Evolutionary conservation across 1,140 invertebrate species (phyloP), one percentile per base, ranked within the genome.

Genomic region (Mizuhopecten yessoensis): DNA sequence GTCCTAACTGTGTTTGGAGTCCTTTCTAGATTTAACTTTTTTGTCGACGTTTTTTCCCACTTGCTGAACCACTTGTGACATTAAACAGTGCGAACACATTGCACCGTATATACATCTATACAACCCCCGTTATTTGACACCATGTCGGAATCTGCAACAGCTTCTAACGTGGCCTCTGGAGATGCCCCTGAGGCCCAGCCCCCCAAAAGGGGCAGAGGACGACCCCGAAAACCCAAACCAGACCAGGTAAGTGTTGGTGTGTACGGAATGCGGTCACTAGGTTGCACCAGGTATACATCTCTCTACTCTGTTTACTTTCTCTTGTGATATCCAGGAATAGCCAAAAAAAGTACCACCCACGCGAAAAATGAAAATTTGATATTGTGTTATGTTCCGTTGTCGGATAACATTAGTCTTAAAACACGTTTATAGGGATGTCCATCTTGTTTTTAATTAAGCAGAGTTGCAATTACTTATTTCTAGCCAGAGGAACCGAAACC

Each of bases 401-500:
- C n/a, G n/a, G n/a, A n/a, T n/a, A n/a, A n/a, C n/a, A n/a, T n/a
- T n/a, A n/a, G n/a, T n/a, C n/a, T n/a, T n/a, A n/a, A n/a, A n/a
- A n/a, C n/a, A n/a, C n/a, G n/a, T n/a, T 49, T 0, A 88, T 42
- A 88, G 15, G 10, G 29, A 5, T 42, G 5, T 88, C 11, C 33
- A n/a, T 88, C 13, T 17, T 5, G 42, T 10, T 49, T 42, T 29
- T 29, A 33, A 20, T 88, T 49, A 33, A 45, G n/a, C 34, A 34
- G n/a, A 34, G n/a, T n/a, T 34, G 3, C 29, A 17, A 88, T 49
- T 29, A 49, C 33, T 88, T 57, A 23, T 86, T 90, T 90, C 29
- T 89, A 93, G 93, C 92, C 93, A 42, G 92, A 92, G 57, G 93
- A 93, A 89, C 93, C 93, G 7, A 92, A 92, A 89, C 91, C 89